These are phyloP conservation scores for Thaumatotibia leucotreta DNA, from an alignment of 1,140 invertebrate genomes.

Conservation along the genomic window DNA sequence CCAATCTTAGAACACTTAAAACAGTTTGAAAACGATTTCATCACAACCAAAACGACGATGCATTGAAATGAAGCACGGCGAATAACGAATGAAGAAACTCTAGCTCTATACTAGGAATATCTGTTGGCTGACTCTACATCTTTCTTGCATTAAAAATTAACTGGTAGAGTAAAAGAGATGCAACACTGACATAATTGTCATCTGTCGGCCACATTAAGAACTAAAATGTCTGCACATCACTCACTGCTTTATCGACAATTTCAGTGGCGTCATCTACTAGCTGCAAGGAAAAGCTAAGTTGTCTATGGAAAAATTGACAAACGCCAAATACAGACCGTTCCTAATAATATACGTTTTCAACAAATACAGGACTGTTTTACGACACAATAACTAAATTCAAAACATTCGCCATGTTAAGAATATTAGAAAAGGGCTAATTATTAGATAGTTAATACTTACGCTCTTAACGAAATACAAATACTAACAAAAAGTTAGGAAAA, in stretches of 20 bases:
- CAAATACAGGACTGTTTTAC: neutral
- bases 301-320: neutral
- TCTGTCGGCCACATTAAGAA: conserved; percentile 7
- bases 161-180: conserved; percentile 15
- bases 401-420: too few species aligned
- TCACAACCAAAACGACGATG: conserved; percentile 35
- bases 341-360: neutral
- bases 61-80: conserved; percentile 54
- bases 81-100: conserved; percentile 56
- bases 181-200: conserved; percentile 8
- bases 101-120: conserved; percentile 17
- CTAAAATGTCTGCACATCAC: neutral
- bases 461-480: too few species aligned
- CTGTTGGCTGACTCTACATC: conserved; percentile 10
- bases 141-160: conserved; percentile 17
- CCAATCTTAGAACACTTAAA: neutral
- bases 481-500: too few species aligned
- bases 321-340: neutral
- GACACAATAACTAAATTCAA: too few species aligned
- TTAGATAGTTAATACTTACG: too few species aligned
- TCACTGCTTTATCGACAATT: conserved; percentile 7
- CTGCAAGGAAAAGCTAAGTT: neutral
- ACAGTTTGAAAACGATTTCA: conserved; percentile 27
- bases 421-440: too few species aligned
- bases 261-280: neutral